Conservation (phyloP, 2,113 vertebrate genomes). For the Phaethornis superciliosus region DNA sequence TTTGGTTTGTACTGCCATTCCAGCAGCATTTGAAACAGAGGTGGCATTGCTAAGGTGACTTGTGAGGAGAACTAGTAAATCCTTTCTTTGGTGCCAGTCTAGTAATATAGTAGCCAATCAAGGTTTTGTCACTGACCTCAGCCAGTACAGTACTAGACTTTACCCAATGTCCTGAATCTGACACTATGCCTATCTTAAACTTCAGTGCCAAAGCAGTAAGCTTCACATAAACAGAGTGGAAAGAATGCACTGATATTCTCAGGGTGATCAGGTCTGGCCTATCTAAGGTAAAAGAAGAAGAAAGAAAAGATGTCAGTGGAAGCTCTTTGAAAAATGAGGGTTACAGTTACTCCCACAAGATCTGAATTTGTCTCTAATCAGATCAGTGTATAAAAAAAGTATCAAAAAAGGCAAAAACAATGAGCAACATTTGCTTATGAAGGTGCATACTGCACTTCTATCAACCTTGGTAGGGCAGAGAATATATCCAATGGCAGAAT, state of each 20-base stretch:
- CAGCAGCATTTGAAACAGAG: neutral
- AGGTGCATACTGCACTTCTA: neutral
- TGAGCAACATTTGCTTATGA: neutral
- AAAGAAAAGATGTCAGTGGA: neutral
- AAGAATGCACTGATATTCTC: neutral
- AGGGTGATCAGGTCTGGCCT: neutral
- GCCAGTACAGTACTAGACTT: neutral
- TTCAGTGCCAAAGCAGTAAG: neutral
- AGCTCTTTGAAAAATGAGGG: neutral
- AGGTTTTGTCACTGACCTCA: neutral
- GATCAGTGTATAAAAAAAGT: neutral
- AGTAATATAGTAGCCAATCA: neutral
- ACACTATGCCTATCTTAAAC: neutral
- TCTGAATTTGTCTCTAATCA: neutral
- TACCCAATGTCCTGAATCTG: neutral
- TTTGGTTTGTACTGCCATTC: constrained; percentile 6
- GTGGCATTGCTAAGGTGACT: neutral
- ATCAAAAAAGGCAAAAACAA: neutral
- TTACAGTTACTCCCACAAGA: neutral
- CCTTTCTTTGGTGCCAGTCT: neutral
- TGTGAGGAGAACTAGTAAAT: neutral
- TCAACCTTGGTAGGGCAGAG: neutral
- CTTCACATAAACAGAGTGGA: neutral
- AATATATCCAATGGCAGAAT: neutral
- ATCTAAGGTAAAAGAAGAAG: neutral